Base-by-base conservation (phyloP, 2,797 vertebrate genomes). In the Brotula barbata region DNA sequence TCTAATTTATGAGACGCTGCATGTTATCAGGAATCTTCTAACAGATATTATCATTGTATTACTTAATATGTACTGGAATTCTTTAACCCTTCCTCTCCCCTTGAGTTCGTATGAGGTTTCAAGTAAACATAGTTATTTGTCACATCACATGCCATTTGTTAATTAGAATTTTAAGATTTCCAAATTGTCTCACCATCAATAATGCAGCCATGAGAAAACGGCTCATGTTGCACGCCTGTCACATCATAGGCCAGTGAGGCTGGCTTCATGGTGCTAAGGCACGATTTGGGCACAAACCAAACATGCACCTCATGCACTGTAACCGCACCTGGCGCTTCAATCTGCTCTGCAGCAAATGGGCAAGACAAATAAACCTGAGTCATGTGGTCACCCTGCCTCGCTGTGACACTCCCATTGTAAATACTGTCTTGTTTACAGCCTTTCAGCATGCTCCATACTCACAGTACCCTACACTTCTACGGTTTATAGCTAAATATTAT, bases 401-500 rank as follows among this genome's bases (percentile, higher is more conserved):
- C 69, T 57, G 79, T 31, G 75, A 79, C 87, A 88, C 88, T 84
- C 88, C 88, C 80, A 85, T 86, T 83, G 87, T 86, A 87, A 90
- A 90, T 81, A 87, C 47, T 31, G 58, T 55, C 39, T 75, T 52
- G 61, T 83, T 80, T 65, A 51, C 67, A 66, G 43, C 34, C 64
- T 76, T 54, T 71, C 73, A 55, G 55, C 49, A 45, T 28, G 25
- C 44, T 40, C 8, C 65, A 48, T 53, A 51, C 59, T 58, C 46
- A 13, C 39, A 44, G 17, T 51, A n/a, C 4, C 0, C 60, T 23
- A 21, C 16, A 31, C 53, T 78, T 71, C 48, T 59, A 70, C 71
- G 80, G 55, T 50, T 39, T 74, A 40, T 62, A 31, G 34, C 20
- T 66, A 72, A 63, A 10, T 54, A 39, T 74, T 47, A 59, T 62